These are phyloP conservation scores for Augiades crinisus DNA, from an alignment of 2,888 invertebrate species.

Conservation along the genomic window DNA sequence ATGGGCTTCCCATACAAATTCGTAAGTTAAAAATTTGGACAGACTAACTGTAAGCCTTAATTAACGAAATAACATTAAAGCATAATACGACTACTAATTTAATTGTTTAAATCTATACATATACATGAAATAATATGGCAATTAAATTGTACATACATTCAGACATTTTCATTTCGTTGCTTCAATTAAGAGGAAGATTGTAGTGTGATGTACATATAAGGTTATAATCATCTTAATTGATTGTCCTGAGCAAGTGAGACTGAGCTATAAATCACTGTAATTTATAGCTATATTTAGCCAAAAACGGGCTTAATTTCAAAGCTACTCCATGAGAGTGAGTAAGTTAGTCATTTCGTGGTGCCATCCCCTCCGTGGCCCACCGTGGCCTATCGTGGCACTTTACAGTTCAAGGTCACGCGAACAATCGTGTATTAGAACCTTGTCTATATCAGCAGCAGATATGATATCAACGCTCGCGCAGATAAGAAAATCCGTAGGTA, in stretches of 20 bases:
- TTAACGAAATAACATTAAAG: conserved; percentile 30
- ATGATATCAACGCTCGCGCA: conserved; percentile 29
- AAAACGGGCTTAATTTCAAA: no score
- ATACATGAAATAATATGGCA: conserved; percentile 48
- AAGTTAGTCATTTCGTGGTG: no score
- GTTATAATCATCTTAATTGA: conserved; percentile 1
- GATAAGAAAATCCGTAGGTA: conserved; percentile 33
- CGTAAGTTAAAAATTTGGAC: conserved; percentile 29
- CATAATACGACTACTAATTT: conserved; percentile 27
- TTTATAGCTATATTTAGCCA: no score
- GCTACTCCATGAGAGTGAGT: no score
- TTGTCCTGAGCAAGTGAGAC: no score
- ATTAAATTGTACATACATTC: conserved; percentile 44
- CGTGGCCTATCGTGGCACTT: conserved; percentile 31
- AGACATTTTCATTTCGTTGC: conserved; percentile 18
- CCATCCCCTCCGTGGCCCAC: conserved; percentile 29
- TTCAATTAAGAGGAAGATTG: conserved; percentile 8
- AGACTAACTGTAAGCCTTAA: conserved; percentile 28
- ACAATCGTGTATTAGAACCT: conserved; percentile 10
- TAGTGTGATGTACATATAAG: conserved; percentile 7
- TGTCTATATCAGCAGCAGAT: conserved; percentile 28
- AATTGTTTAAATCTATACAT: conserved; percentile 27
- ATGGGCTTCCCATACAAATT: conserved; percentile 14
- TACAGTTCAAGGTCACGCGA: conserved; percentile 16
- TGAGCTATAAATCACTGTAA: no score